A percentile compares a stretch with the other conserved stretches of the same genome.
Conservation (phyloP, 2,888 invertebrate genomes). For the Caenorhabditis becei region DNA sequence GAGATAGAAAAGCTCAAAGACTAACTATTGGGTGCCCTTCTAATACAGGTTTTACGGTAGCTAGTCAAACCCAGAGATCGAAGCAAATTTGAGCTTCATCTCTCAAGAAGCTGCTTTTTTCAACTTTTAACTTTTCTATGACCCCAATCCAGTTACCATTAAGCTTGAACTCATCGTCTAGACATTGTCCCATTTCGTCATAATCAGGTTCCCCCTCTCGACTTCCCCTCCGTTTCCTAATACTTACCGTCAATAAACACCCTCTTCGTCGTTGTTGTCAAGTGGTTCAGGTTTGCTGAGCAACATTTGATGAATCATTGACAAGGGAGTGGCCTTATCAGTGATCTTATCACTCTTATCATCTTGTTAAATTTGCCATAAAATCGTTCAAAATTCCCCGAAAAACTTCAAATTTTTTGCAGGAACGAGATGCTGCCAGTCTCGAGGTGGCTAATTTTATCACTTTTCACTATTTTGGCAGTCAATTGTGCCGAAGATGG, state of each 20-base stretch:
- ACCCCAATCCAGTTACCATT: too few relatives aligned
- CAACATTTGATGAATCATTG: constrained; percentile 18
- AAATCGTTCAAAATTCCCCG: too few relatives aligned
- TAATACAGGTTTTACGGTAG: too few relatives aligned
- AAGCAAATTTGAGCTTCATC: too few relatives aligned
- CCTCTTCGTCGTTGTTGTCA: constrained; percentile 36
- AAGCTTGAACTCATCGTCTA: background rate
- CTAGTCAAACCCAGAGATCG: too few relatives aligned
- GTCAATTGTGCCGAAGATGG: constrained; percentile 24
- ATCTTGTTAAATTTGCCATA: background rate
- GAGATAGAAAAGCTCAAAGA: too few relatives aligned
- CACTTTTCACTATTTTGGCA: constrained; percentile 31
- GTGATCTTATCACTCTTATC: background rate
- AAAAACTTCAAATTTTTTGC: background rate
- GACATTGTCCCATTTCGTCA: background rate
- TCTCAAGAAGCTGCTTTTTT: too few relatives aligned
- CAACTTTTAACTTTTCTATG: too few relatives aligned
- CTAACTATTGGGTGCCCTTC: too few relatives aligned
- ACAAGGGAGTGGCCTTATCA: constrained; percentile 23
- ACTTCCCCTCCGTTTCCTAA: constrained; percentile 21
- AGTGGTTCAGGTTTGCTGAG: constrained; percentile 34
- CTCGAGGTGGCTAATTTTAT: constrained; percentile 46
- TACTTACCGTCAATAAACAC: constrained; percentile 44
- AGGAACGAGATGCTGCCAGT: constrained; percentile 32
- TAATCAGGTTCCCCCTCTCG: background rate